Percentiles rank a stretch among this genome's conserved stretches.
phyloP scores from a whole-genome alignment of 2,888 invertebrate species.

The Tachystola acroxantha region DNA sequence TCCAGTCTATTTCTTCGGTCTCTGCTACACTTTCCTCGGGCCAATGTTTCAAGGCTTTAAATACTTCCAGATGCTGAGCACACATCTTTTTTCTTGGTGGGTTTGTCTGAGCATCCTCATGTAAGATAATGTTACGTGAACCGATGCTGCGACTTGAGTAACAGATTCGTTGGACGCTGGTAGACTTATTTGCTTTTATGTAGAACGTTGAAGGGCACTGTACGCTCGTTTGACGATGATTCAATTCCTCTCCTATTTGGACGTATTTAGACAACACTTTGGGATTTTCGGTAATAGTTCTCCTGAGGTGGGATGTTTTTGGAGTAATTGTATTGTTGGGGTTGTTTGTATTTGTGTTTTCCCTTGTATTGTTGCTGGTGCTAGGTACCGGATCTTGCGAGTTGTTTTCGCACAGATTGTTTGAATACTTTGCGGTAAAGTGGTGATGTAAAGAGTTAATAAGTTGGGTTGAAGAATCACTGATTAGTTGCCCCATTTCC shows the following conservation, averaged over 20 bases:
- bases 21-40: constrained; percentile 11
- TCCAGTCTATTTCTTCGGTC: constrained; percentile 5
- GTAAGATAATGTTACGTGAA: constrained; percentile 15
- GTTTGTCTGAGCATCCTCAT: constrained; percentile 30
- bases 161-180: constrained; percentile 25
- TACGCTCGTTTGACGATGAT: constrained; percentile 24
- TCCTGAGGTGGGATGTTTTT: neutral
- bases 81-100: constrained; percentile 32
- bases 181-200: constrained; percentile 28
- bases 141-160: constrained; percentile 26
- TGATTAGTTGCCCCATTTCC: constrained; percentile 47
- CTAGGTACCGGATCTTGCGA: neutral
- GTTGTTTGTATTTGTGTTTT: neutral
- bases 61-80: constrained; percentile 33
- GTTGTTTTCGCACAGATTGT: constrained; percentile 4
- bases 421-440: constrained; percentile 19
- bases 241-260: constrained; percentile 31
- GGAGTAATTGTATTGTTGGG: constrained; percentile 1
- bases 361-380: neutral
- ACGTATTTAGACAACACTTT: constrained; percentile 23
- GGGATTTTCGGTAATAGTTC: constrained; percentile 6
- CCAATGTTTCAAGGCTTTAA: constrained; percentile 13
- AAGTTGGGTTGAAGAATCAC: constrained; percentile 46
- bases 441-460: constrained; percentile 33
- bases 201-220: constrained; percentile 26